Evolutionary conservation across 1,140 invertebrate genomes (phyloP), one percentile per base, ranked within the genome.

Genomic region (Drosophila rhopaloa): DNA sequence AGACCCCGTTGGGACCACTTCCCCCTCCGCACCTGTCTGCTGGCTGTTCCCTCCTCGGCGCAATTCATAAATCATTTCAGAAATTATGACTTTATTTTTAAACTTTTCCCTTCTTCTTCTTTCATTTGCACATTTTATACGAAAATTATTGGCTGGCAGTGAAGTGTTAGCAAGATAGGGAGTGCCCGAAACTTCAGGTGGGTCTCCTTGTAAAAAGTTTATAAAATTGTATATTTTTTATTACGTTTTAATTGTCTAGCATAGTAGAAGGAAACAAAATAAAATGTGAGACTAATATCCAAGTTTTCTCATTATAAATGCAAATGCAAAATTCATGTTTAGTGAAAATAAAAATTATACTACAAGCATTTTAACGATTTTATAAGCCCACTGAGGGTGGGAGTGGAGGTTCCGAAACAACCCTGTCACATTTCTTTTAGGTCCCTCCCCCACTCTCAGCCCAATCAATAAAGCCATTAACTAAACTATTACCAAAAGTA

Each of bases 71-170:
- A 90, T 90, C 85, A 90, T 90, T 81, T 73, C 53, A 48, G 79
- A 71, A 90, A 90, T 90, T 90, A 90, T 90, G 85, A 90, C 81
- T 90, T 90, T 90, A 90, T 90, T 90, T 90, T 76, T 54, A 53
- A 75, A 66, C 61, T 66, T 68, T 68, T 68, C 43, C 44, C 44
- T 44, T 71, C 66, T 77, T 51, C 47, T 73, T 38, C 66, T 57
- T 65, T 63, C 72, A 60, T 68, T 71, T 67, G 58, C 76, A 67
- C 82, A 88, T 86, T 86, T 88, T 82, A 86, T 88, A 82, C 56
- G 85, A 71, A 86, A 76, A 82, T 86, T 86, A 86, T 86, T 88
- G 54, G 55, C 43, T 40, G 40, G 10, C 19, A 32, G 16, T 38
- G 59, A 19, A 11, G 46, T 51, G 27, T 51, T 35, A 35, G 46